Percentiles rank a stretch among this genome's conserved stretches.
Conservation (phyloP, 2,888 invertebrate species). For the Pristionchus mayeri region DNA sequence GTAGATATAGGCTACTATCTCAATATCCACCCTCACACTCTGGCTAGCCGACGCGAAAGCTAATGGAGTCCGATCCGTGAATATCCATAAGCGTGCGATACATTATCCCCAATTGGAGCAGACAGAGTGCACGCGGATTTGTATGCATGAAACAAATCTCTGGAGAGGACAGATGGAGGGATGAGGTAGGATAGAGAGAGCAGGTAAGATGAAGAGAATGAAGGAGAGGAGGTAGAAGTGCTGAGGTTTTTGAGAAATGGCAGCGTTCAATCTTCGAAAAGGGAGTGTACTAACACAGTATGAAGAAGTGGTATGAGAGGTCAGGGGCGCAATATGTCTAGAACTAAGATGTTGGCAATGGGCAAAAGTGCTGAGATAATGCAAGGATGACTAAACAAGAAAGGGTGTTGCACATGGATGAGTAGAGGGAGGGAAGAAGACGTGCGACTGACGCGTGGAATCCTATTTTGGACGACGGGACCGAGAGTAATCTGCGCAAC, state of each 20-base stretch:
- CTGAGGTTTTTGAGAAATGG: background rate
- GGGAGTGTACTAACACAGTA: no score
- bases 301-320: no score
- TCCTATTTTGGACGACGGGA: background rate
- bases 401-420: conserved; percentile 21
- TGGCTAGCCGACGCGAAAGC: no score
- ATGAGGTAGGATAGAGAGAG: background rate
- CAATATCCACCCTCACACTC: no score
- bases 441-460: conserved; percentile 25
- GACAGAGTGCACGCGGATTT: conserved; percentile 29
- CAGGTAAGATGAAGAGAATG: background rate
- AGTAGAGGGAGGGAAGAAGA: background rate
- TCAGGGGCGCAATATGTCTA: no score
- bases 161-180: background rate
- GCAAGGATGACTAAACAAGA: background rate
- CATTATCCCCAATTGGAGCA: background rate
- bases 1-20: no score
- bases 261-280: no score
- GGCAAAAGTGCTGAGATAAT: background rate
- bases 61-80: no score
- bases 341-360: background rate
- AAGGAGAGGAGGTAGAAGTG: background rate
- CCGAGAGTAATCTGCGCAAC: background rate
- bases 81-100: background rate
- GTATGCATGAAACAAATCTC: conserved; percentile 32